Conservation (phyloP, 2,888 invertebrate genomes). For the Cephus nigrinus region DNA sequence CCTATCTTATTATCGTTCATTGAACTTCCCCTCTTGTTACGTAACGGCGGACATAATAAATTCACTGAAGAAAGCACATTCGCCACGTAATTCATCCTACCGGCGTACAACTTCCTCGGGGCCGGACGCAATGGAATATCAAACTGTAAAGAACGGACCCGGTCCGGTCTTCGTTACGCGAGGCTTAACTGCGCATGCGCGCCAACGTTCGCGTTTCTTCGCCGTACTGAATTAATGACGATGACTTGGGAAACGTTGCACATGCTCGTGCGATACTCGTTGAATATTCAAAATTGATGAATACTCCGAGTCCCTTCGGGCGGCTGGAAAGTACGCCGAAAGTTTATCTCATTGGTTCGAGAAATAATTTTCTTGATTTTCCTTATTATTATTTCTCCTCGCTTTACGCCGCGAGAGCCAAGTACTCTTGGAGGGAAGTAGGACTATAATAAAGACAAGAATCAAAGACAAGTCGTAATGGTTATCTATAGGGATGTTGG, state of each 20-base stretch:
- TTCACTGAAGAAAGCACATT: not conserved
- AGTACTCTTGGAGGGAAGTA: not conserved
- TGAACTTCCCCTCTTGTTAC: not conserved
- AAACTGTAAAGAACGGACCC: not conserved
- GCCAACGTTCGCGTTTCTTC: not conserved
- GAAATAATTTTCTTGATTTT: not conserved
- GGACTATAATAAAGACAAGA: not conserved
- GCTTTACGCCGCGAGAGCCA: not conserved
- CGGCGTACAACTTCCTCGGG: not conserved
- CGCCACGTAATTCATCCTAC: not conserved
- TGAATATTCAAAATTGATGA: not conserved
- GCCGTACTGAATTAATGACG: not conserved
- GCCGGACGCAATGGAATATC: not conserved
- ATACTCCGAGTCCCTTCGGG: not conserved
- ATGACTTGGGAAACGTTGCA: not conserved
- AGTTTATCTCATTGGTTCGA: not conserved
- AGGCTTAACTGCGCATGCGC: not conserved
- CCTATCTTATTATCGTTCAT: not conserved
- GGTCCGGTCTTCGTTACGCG: not conserved
- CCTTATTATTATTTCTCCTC: not conserved
- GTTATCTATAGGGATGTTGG: not conserved
- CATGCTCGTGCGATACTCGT: not conserved
- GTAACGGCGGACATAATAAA: not conserved
- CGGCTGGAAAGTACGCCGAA: not conserved
- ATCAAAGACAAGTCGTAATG: not conserved